Evolutionary conservation across 2,797 vertebrate genomes (phyloP), one percentile per base, ranked within the genome.

Genomic region (Chaenodraco wilsoni): DNA sequence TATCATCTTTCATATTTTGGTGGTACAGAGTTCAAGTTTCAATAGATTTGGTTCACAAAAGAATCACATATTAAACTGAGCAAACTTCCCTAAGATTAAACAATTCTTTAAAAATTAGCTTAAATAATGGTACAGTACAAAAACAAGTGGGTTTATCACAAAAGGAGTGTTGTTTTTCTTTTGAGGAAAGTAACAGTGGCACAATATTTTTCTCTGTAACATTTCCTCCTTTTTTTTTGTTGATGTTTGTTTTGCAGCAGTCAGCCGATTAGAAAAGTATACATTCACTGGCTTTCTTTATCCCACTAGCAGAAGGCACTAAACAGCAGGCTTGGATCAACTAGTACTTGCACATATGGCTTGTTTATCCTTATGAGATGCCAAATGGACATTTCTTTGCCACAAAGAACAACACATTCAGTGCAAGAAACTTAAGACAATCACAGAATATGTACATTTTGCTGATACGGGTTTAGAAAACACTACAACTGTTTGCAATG

Each of bases 111-210:
- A 89, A 88, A 90, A 86, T 75, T 89, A 87, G 68, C 88, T 93
- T 95, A 94, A 95, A 95, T 94, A 92, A 87, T 11, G 19, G 67
- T 84, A 91, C 79, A 86, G 88, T 95, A 95, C 79, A 95, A 95
- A 95, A 94, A 94, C 91, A 94, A 82, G 87, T 87, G 72, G 87
- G 81, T 79, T 89, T 81, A 79, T 91, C 73, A 83, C 73, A 84
- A 92, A 90, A 63, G 17, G 19, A 66, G 74, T 70, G 56, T 74
- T 70, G 74, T 70, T 58, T 72, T 68, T 74, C 59, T 72, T 52
- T 64, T 51, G 73, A 78, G 71, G 82, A 91, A 87, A 84, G 83
- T 86, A 93, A 37, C 33, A 91, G 87, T 91, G 91, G 89, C 91
- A 94, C 91, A 83, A 78, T 55, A 81, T 86, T 37, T 37, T 37